Evolutionary conservation across 2,113 vertebrate genomes (phyloP).

Genomic region (Calidris pygmaea): DNA sequence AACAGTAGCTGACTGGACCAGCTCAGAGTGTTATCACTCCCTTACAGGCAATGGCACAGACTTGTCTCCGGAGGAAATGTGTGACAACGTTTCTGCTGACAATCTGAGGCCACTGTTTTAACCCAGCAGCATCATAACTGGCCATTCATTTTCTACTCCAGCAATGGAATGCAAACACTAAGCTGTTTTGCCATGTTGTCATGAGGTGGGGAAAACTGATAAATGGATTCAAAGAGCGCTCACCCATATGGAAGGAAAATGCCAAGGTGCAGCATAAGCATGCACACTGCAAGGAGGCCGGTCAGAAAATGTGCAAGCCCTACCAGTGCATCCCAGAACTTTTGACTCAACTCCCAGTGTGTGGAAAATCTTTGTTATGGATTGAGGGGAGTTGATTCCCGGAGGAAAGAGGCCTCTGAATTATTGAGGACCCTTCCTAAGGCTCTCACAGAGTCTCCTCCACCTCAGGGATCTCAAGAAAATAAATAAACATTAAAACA

Average conservation of each 20-base stretch:
- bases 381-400: neutral
- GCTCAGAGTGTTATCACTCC: neutral
- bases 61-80: neutral
- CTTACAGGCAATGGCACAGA: neutral
- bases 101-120: neutral
- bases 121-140: neutral
- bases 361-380: neutral
- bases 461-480: neutral
- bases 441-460: neutral
- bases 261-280: neutral
- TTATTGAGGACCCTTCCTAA: neutral
- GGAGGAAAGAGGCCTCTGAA: neutral
- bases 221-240: neutral
- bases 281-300: neutral
- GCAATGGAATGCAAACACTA: neutral
- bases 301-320: neutral
- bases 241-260: neutral
- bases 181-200: neutral
- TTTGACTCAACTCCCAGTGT: neutral
- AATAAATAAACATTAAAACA: neutral
- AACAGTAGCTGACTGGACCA: neutral
- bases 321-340: neutral
- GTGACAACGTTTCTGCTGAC: neutral
- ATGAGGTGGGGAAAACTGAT: neutral
- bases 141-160: neutral